Evolutionary conservation across 2,888 invertebrate genomes (phyloP).

Genomic region (Tholera decimalis): DNA sequence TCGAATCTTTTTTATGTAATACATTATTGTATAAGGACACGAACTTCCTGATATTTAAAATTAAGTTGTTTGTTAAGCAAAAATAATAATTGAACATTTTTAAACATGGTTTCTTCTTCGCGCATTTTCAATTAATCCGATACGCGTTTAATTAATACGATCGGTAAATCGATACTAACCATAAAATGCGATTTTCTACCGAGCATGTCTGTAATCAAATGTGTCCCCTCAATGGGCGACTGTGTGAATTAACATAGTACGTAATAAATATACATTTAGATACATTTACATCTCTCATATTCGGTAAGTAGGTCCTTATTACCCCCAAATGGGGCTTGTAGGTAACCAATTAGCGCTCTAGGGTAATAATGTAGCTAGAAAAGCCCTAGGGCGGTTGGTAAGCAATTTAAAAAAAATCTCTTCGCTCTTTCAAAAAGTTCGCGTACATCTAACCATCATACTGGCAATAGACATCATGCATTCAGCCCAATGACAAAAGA

Average conservation of each 20-base stretch:
- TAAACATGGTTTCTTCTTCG: not conserved
- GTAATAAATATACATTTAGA: no score
- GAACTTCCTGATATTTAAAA: not conserved
- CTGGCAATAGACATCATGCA: no score
- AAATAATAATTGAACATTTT: not conserved
- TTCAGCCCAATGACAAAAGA: no score
- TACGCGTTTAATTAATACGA: conserved; percentile 8
- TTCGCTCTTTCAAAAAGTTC: no score
- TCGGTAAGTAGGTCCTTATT: no score
- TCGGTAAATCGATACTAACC: conserved; percentile 8
- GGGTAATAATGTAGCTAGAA: no score
- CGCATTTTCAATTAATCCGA: conserved; percentile 1
- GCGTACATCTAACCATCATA: no score
- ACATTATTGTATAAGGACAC: not conserved
- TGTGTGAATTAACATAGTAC: conserved; percentile 27
- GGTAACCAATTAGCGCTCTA: no score
- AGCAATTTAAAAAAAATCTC: no score
- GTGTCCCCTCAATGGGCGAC: conserved; percentile 30
- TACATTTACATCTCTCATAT: no score
- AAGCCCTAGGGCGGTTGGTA: no score
- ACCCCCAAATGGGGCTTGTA: no score
- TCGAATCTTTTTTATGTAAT: conserved; percentile 26
- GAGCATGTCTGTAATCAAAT: conserved; percentile 43
- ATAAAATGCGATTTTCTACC: conserved; percentile 32
- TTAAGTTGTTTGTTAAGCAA: not conserved